Base-by-base conservation (phyloP, 2,113 vertebrate genomes). In the Pavo muticus region DNA sequence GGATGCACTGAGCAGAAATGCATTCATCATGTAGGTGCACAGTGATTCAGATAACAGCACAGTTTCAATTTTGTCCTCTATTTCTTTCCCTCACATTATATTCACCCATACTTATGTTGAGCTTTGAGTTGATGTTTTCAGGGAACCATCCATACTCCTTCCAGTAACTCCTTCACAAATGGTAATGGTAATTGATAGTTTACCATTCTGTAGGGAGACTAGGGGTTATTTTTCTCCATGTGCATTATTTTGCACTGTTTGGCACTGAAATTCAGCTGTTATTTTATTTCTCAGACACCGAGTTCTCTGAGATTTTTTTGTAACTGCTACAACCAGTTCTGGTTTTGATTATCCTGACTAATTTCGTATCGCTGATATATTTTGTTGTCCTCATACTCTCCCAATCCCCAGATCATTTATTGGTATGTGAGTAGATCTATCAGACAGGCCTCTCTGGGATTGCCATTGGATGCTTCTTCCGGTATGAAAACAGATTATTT, bases 171-270 rank as follows among this genome's bases (percentile, higher is more conserved):
- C 0, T 17, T 45, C 72, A 50, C 23, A n/a, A 30, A 6, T 7
- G 40, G 56, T 12, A 19, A 2, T 1, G 50, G 40, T 32, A 3
- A 13, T 4, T 16, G 42, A 42, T 80, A 35, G 54, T 50, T 77
- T 6, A 11, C 54, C 0, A 1, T 17, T 18, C 5, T 37, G 8
- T 1, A 1, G 19, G 24, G 40, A 73, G 3, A 9, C 71, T 1
- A 0, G 4, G 21, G 72, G 54, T 6, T 44, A 0, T 13, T 76
- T 69, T 39, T 47, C 29, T 56, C 69, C 16, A 3, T 6, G 8
- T 7, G 35, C 21, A 2, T 83, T 60, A 29, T 17, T 69, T 63
- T 64, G 56, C 18, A 21, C 24, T 18, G 85, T 11, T 27, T 54
- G 27, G 39, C 68, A 27, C 48, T 14, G 30, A 35, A 86, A 50